Evolutionary conservation across 1,140 invertebrate species (phyloP).

Genomic region (Theocolax elegans): DNA sequence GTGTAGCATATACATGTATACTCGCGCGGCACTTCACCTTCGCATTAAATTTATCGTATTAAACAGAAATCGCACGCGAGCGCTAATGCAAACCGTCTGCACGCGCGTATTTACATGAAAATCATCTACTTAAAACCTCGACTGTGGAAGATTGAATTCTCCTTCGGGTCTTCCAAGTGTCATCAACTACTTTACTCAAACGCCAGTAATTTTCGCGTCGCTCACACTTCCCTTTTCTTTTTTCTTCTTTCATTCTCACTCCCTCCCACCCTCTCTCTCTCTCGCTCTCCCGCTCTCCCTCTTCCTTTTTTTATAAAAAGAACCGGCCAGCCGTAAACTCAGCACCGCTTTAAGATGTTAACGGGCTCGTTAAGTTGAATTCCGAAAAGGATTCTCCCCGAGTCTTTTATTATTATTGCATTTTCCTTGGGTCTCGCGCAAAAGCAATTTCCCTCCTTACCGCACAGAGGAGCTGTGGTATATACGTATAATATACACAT

Average conservation of each 20-base stretch:
- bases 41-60: neutral
- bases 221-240: neutral
- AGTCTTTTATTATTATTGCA: conserved; percentile 39
- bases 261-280: neutral
- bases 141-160: conserved; percentile 23
- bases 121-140: conserved; percentile 21
- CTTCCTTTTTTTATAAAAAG: conserved; percentile 16
- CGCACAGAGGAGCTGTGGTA: too few species aligned
- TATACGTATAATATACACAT: neutral
- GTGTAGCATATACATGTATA: neutral
- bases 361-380: conserved; percentile 34
- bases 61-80: conserved; percentile 3
- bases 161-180: conserved; percentile 32
- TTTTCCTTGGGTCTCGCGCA: conserved; percentile 22
- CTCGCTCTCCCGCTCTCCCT: neutral
- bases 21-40: neutral
- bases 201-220: conserved; percentile 25
- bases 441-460: conserved; percentile 33
- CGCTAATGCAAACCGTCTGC: conserved; percentile 10
- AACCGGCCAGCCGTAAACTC: conserved; percentile 9
- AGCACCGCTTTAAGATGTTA: conserved; percentile 19
- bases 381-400: conserved; percentile 29
- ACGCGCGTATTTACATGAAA: conserved; percentile 12
- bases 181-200: conserved; percentile 38
- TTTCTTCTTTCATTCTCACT: neutral